Percentiles rank a stretch among this genome's conserved stretches.
Evolutionary conservation across 2,113 vertebrate genomes (phyloP).

Genomic region (Trichomycterus rosablanca): DNA sequence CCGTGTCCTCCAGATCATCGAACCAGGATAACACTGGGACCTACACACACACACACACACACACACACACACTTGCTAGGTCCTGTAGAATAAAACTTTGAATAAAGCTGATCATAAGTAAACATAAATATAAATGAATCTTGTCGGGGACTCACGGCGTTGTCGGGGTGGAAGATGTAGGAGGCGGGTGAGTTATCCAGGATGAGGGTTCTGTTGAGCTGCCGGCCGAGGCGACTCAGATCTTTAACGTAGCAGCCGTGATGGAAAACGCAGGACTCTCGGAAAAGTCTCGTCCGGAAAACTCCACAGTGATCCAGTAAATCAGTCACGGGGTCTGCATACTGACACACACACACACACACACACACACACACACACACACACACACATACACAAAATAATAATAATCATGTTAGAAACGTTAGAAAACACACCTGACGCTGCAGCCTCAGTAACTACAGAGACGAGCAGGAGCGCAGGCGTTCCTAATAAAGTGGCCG

Average conservation of each 20-base stretch:
- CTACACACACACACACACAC: constrained; percentile 46
- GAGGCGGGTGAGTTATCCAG: constrained; percentile 86
- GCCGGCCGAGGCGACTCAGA: constrained; percentile 78
- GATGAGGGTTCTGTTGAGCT: constrained; percentile 81
- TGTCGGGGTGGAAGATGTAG: constrained; percentile 87
- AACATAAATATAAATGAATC: no score
- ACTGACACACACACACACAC: constrained; percentile 57
- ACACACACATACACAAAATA: neutral
- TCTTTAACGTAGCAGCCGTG: constrained; percentile 89
- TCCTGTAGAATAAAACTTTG: no score
- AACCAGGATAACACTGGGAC: constrained; percentile 88
- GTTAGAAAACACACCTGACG: no score
- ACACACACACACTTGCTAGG: neutral
- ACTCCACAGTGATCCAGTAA: constrained; percentile 78
- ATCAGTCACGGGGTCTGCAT: constrained; percentile 84
- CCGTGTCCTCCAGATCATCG: constrained; percentile 82
- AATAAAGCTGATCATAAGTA: no score
- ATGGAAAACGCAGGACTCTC: constrained; percentile 88
- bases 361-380: neutral
- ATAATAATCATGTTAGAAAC: neutral
- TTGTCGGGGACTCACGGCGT: constrained; percentile 71
- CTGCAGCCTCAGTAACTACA: no score
- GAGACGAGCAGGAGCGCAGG: no score
- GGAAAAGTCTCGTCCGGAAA: constrained; percentile 79
- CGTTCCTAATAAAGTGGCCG: no score